Conservation (phyloP, 2,797 vertebrate species). For the Chaenodraco wilsoni region DNA sequence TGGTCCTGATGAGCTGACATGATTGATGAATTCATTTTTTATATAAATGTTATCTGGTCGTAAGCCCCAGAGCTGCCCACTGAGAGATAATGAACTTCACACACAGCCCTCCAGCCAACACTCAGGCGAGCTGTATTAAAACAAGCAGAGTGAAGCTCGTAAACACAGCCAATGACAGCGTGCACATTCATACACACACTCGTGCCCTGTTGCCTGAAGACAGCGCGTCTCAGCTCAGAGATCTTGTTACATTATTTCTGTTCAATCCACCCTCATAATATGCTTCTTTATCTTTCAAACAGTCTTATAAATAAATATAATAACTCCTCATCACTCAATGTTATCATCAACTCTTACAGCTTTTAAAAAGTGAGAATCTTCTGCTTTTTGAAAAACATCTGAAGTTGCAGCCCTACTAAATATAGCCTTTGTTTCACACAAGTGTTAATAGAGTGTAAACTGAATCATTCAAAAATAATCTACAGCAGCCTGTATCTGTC, state of each 20-base stretch:
- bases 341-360: neutral
- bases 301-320: neutral
- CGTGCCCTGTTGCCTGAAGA: neutral
- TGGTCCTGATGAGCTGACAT: conserved; percentile 50
- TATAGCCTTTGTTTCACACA: neutral
- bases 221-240: neutral
- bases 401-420: neutral
- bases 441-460: neutral
- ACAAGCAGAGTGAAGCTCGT: conserved; percentile 18
- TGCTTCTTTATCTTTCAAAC: conserved; percentile 1
- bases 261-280: conserved; percentile 4
- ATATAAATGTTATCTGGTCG: conserved; percentile 53
- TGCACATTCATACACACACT: neutral
- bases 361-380: neutral
- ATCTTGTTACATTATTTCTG: conserved; percentile 21
- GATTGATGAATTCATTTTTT: conserved; percentile 66
- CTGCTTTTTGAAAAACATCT: conserved; percentile 4
- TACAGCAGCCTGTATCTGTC: neutral
- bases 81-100: conserved; percentile 54
- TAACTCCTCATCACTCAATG: neutral
- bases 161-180: conserved; percentile 22
- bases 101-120: conserved; percentile 40
- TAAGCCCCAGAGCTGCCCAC: conserved; percentile 40
- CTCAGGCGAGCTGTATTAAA: conserved; percentile 27
- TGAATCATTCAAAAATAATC: conserved; percentile 9